phyloP scores from a whole-genome alignment of 2,113 vertebrate species.

The Irena cyanogastra region DNA sequence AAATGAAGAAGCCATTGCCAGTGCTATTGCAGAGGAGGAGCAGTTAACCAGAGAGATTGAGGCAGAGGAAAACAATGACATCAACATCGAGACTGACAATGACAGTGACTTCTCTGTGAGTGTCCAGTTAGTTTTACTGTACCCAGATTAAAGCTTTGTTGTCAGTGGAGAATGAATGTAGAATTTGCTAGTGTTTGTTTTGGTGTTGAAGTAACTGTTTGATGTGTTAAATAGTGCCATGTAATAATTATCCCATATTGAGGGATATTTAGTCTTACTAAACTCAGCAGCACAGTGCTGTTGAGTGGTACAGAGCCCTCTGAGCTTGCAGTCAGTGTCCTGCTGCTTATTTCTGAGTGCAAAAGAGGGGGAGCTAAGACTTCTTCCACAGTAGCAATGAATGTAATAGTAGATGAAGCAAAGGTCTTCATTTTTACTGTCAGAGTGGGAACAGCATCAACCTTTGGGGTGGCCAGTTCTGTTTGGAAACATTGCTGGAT shows the following conservation, averaged over 20 bases:
- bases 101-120: constrained; percentile 94
- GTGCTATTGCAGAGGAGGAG: constrained; percentile 97
- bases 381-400: too few species aligned
- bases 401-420: not conserved
- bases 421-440: not conserved
- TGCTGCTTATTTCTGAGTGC: not conserved
- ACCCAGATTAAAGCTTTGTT: not conserved
- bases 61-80: constrained; percentile 90
- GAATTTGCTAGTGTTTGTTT: not conserved
- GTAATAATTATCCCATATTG: too few species aligned
- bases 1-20: constrained; percentile 98
- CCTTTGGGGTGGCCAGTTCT: not conserved
- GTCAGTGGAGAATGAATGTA: not conserved
- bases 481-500: not conserved
- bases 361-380: not conserved
- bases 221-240: not conserved
- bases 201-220: not conserved
- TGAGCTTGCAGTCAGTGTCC: not conserved
- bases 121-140: not conserved
- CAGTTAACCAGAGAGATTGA: constrained; percentile 95
- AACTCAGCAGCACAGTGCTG: not conserved
- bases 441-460: not conserved
- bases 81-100: constrained; percentile 89
- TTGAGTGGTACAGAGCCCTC: not conserved
- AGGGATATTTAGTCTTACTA: not conserved